These are phyloP conservation scores for Saccopteryx bilineata DNA, from an alignment of 2,113 vertebrate species.

Conservation along the genomic window DNA sequence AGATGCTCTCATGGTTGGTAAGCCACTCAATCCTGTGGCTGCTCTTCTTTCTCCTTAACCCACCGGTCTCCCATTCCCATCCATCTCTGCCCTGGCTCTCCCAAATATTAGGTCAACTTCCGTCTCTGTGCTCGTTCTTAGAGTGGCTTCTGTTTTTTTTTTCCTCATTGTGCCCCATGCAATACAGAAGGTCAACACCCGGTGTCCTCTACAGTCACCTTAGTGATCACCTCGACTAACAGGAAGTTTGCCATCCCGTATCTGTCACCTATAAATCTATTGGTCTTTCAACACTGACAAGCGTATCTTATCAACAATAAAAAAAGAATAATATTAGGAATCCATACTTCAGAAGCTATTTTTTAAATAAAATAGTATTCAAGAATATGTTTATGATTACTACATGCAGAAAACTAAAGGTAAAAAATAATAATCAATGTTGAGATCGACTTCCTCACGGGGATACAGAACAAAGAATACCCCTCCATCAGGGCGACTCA, in stretches of 20 bases:
- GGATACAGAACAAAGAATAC: constrained; percentile 73
- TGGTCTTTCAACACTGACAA: not conserved
- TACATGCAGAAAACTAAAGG: constrained; percentile 16
- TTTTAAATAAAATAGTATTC: constrained; percentile 35
- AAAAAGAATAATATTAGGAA: not conserved
- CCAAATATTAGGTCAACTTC: not conserved
- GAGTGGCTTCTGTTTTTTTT: not conserved
- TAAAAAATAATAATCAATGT: not conserved
- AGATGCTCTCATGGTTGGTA: not conserved
- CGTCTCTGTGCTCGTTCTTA: not conserved
- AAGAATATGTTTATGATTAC: not conserved
- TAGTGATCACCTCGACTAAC: not conserved
- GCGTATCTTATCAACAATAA: not conserved
- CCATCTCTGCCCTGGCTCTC: not conserved
- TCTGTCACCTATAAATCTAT: not conserved
- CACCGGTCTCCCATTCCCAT: not conserved
- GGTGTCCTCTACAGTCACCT: not conserved
- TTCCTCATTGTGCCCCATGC: not conserved
- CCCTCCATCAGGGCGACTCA: constrained; percentile 51
- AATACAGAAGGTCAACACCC: not conserved
- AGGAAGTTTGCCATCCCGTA: not conserved
- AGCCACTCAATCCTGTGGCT: not conserved
- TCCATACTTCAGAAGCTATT: not conserved
- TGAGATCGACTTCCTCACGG: constrained; percentile 52
- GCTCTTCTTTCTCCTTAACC: not conserved